Percentiles rank a stretch among this genome's conserved stretches.
phyloP scores from a whole-genome alignment of 2,888 invertebrate genomes.

The Aelia acuminata region DNA sequence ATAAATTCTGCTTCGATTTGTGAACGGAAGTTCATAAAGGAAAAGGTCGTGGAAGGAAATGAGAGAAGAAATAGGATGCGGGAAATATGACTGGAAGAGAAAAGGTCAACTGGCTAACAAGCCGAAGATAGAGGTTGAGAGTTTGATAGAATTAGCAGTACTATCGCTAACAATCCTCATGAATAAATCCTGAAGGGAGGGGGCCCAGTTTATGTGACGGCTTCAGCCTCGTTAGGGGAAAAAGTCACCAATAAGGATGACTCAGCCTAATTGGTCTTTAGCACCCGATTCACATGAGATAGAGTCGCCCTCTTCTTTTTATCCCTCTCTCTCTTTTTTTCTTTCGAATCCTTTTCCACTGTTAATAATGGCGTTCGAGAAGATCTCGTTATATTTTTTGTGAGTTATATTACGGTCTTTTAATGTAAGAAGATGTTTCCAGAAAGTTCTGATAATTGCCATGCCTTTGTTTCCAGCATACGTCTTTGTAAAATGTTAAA shows the following conservation, averaged over 20 bases:
- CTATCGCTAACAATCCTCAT: slow-evolving; percentile 39
- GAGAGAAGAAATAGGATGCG: background rate
- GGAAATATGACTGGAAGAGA: slow-evolving; percentile 15
- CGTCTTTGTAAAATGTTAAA: too few species aligned
- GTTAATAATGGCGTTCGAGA: background rate
- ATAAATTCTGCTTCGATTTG: background rate
- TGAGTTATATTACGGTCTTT: background rate
- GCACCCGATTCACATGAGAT: slow-evolving; percentile 26
- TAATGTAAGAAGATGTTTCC: background rate
- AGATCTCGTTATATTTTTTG: slow-evolving; percentile 20
- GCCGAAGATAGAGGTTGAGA: background rate
- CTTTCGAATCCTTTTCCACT: background rate
- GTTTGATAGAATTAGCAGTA: slow-evolving; percentile 30
- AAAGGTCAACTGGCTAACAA: slow-evolving; percentile 30
- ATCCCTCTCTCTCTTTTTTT: background rate
- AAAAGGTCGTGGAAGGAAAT: background rate
- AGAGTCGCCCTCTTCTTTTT: background rate
- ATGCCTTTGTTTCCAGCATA: too few species aligned
- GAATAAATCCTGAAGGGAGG: slow-evolving; percentile 10
- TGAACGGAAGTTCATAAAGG: background rate
- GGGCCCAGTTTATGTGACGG: background rate
- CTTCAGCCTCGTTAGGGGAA: slow-evolving; percentile 14
- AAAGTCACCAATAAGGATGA: slow-evolving; percentile 42
- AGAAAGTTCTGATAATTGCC: background rate
- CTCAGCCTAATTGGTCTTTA: slow-evolving; percentile 43